These are phyloP conservation scores for Parapsyche elsis DNA, from an alignment of 1,140 invertebrate species.

Conservation along the genomic window DNA sequence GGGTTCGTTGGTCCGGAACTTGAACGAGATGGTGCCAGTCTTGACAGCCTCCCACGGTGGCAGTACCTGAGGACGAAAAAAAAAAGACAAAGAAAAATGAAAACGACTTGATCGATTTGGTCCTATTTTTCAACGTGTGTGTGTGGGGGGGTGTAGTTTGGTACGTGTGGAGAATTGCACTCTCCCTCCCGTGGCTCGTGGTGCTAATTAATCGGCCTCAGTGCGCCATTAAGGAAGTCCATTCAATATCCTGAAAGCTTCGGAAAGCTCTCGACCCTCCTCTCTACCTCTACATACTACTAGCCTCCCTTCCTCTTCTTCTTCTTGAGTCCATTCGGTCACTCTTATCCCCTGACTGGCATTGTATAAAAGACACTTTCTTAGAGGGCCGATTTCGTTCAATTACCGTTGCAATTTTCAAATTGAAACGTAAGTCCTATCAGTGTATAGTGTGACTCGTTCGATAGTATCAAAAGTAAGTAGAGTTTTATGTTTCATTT, in stretches of 20 bases:
- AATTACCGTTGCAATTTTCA: neutral
- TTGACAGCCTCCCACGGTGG: slow-evolving; percentile 89
- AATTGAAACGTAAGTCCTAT: neutral
- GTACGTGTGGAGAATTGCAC: neutral
- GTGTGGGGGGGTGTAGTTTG: neutral
- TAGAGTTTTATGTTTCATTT: no score
- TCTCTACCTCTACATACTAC: neutral
- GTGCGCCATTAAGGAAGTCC: slow-evolving; percentile 19
- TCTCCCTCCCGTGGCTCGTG: neutral
- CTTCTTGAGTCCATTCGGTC: neutral
- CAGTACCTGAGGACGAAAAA: slow-evolving; percentile 72
- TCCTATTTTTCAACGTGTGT: no score
- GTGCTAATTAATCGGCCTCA: slow-evolving; percentile 31
- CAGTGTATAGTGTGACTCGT: no score
- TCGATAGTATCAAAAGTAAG: no score
- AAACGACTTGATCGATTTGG: neutral
- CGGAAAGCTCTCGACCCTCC: slow-evolving; percentile 7
- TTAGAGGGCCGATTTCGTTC: neutral
- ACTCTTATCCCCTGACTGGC: neutral
- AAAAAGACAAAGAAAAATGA: neutral
- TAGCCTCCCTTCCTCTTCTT: neutral
- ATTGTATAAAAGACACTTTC: neutral
- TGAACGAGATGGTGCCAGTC: slow-evolving; percentile 90
- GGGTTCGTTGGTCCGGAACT: slow-evolving; percentile 93
- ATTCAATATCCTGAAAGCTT: slow-evolving; percentile 10